Conservation (phyloP, 2,888 invertebrate genomes). For the Mythimna albipuncta region DNA sequence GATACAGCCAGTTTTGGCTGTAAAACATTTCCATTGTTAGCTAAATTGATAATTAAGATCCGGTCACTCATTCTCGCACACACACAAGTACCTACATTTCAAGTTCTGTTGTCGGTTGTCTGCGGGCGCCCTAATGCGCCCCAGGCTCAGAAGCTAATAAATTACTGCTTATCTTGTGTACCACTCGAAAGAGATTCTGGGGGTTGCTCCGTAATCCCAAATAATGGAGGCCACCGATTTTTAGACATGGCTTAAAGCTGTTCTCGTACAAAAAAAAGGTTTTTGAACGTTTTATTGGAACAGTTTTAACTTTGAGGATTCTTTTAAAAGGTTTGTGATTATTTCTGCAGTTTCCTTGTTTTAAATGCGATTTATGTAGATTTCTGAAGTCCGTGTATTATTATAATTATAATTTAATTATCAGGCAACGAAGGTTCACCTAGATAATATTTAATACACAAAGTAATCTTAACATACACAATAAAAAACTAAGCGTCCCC, state of each 20-base stretch:
- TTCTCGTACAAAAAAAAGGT: conserved; percentile 46
- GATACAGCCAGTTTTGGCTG: background rate
- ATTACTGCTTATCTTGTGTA: conserved; percentile 72
- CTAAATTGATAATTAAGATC: no score
- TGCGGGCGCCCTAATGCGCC: conserved; percentile 26
- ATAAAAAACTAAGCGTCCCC: no score
- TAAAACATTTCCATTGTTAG: background rate
- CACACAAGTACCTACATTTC: background rate
- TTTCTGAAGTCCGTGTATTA: background rate
- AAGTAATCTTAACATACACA: no score
- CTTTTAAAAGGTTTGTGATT: conserved; percentile 4
- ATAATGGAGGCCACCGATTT: conserved; percentile 71
- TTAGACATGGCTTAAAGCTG: conserved; percentile 57
- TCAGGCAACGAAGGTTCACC: no score
- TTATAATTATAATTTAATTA: no score
- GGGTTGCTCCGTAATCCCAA: conserved; percentile 69
- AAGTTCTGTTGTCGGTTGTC: background rate
- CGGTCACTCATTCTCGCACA: background rate
- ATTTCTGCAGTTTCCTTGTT: background rate
- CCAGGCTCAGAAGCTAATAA: conserved; percentile 64
- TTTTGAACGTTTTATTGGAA: conserved; percentile 47
- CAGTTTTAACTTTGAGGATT: conserved; percentile 26
- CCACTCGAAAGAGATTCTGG: conserved; percentile 73
- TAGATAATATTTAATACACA: no score
- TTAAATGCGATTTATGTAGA: background rate